Conservation (phyloP, 2,797 vertebrate genomes). For the Perdix hodgsoniae region DNA sequence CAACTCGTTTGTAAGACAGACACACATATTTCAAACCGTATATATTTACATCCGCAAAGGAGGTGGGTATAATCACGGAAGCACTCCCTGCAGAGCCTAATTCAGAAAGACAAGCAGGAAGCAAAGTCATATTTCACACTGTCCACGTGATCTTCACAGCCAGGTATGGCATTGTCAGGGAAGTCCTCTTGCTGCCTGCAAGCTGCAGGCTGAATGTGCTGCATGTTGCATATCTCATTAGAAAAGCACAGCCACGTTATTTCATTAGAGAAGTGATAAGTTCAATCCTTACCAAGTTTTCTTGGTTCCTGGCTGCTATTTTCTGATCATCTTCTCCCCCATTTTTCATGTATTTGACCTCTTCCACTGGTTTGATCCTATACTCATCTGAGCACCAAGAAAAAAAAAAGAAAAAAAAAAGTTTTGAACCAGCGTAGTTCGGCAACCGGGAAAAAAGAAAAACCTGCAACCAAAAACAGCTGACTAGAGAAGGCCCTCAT, state of each 20-base stretch:
- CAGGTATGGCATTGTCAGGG: slow-evolving; percentile 41
- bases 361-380: slow-evolving; percentile 98
- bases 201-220: slow-evolving; percentile 4
- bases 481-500: slow-evolving; percentile 44
- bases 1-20: not conserved
- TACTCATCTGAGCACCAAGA: slow-evolving; percentile 91
- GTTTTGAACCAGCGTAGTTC: slow-evolving; percentile 60
- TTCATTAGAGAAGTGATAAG: slow-evolving; percentile 62
- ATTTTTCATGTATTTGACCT: slow-evolving; percentile 99
- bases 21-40: not conserved
- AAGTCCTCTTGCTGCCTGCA: not conserved
- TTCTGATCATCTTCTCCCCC: slow-evolving; percentile 93
- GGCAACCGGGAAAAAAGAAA: slow-evolving; percentile 16
- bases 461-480: slow-evolving; percentile 41
- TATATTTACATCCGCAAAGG: not conserved
- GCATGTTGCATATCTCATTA: slow-evolving; percentile 39
- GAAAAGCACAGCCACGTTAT: slow-evolving; percentile 46
- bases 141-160: slow-evolving; percentile 59
- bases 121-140: not conserved
- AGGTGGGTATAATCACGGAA: not conserved
- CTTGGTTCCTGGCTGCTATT: slow-evolving; percentile 96
- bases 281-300: slow-evolving; percentile 93
- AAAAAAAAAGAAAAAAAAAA: slow-evolving; percentile 46
- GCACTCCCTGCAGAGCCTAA: slow-evolving; percentile 49
- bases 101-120: slow-evolving; percentile 68